Evolutionary conservation across 2,888 invertebrate species (phyloP), one percentile per base, ranked within the genome.

Genomic region (Apodemia mormo): DNA sequence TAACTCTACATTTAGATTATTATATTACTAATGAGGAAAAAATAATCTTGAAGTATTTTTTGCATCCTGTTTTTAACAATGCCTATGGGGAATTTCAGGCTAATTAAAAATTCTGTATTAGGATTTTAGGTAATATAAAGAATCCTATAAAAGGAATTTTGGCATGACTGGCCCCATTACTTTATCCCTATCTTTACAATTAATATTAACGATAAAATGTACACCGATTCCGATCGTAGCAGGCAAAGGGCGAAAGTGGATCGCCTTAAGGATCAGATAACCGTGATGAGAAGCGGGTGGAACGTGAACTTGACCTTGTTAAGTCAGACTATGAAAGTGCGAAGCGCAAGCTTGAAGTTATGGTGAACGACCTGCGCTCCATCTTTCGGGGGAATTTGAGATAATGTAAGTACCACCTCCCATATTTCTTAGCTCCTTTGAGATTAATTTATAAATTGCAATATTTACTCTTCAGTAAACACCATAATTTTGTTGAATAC

Each of bases 321-420:
- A n/a, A n/a, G n/a, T n/a, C n/a, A 64, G 64, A 64, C 14, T 64
- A 64, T 64, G 64, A 64, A 64, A 64, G 64, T 64, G 30, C 29
- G 64, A 64, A 64, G 14, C 64, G 64, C 65, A 43, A 65, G 65
- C 65, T 65, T 65, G 65, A 65, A 65, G 65, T 65, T 65, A 65
- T 65, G 65, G 65, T 65, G 65, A 8, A 43, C 65, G 43, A 65
- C 65, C 22, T 65, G 65, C n/a, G 12, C 43, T 65, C 65, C 22
- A 65, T 65, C 65, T 65, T 65, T 43, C 65, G 43, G 37, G 14
- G 14, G 43, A 40, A n/a, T 40, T 65, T 65, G 22, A 65, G 65
- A 65, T 65, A 65, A 65, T 65, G 65, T 65, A 40, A 65, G 65
- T 65, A 65, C 65, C 65, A 65, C 65, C 65, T 65, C 37, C 30